These are phyloP conservation scores for Delichon dasypus DNA, from an alignment of 2,797 vertebrate species.

Conservation along the genomic window DNA sequence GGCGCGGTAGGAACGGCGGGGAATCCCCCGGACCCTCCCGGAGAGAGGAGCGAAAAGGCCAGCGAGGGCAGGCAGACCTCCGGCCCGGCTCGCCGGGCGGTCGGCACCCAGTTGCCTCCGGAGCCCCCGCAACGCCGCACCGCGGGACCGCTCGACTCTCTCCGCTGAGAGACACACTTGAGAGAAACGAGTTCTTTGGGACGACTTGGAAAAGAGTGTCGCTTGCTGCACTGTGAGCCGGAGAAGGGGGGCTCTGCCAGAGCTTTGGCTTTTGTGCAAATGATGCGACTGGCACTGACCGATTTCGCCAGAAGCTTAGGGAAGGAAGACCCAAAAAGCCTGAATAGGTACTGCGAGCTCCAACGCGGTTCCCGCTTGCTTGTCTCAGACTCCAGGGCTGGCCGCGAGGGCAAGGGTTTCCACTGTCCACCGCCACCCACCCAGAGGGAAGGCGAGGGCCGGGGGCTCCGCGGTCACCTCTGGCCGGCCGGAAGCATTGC, in stretches of 20 bases:
- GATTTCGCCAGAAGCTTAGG: not conserved
- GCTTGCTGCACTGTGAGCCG: not conserved
- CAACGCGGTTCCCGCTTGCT: not conserved
- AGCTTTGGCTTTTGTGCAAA: not conserved
- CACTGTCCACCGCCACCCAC: not conserved
- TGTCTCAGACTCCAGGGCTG: not conserved
- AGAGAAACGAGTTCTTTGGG: not conserved
- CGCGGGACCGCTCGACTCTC: not conserved
- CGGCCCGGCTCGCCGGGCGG: not conserved
- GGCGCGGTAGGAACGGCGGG: not conserved
- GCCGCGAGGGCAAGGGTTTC: not conserved
- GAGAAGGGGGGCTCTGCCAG: not conserved
- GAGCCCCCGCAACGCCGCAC: not conserved
- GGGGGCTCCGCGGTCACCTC: not conserved
- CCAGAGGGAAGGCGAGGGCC: not conserved
- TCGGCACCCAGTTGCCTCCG: too few species aligned
- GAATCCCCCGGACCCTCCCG: not conserved
- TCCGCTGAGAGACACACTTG: not conserved
- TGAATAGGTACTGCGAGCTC: not conserved
- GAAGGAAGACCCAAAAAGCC: not conserved
- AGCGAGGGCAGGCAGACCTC: not conserved
- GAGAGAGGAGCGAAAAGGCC: not conserved
- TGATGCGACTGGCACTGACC: not conserved
- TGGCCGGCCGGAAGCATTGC: not conserved
- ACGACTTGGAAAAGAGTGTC: not conserved